phyloP scores from a whole-genome alignment of 2,113 vertebrate genomes.

The Meleagris gallopavo region DNA sequence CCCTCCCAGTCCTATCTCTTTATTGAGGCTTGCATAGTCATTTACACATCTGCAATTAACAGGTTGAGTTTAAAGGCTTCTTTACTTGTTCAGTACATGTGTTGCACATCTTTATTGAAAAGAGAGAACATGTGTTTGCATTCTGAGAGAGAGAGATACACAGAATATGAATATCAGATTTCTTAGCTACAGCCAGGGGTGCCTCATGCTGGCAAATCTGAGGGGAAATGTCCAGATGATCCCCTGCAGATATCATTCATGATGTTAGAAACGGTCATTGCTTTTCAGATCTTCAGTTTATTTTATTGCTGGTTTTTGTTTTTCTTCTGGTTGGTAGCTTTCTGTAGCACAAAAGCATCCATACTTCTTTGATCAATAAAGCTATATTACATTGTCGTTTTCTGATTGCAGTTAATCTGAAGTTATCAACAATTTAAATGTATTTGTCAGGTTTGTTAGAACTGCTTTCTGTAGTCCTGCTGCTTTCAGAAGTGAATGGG shows the following conservation, averaged over 20 bases:
- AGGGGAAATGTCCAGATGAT: not conserved
- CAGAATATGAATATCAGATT: not conserved
- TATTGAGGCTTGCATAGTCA: not conserved
- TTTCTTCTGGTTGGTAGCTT: not conserved
- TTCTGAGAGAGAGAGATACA: not conserved
- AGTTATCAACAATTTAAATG: not conserved
- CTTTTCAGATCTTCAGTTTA: not conserved
- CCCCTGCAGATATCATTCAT: not conserved
- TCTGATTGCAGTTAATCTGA: not conserved
- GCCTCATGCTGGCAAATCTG: not conserved
- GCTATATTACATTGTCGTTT: not conserved
- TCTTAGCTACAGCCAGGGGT: not conserved
- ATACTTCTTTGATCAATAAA: not conserved
- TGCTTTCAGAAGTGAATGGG: not conserved
- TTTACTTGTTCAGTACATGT: not conserved
- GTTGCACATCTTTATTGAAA: not conserved
- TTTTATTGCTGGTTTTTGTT: not conserved
- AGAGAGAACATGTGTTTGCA: slow-evolving; percentile 35
- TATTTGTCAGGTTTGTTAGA: not conserved
- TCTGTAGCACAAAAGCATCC: not conserved
- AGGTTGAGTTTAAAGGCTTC: not conserved
- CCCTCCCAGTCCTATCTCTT: not conserved
- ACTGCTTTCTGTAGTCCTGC: not conserved
- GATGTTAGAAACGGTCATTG: not conserved
- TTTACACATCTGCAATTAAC: not conserved